Evolutionary conservation across 2,797 vertebrate genomes (phyloP), one percentile per base, ranked within the genome.

Genomic region (Glossophaga mutica): DNA sequence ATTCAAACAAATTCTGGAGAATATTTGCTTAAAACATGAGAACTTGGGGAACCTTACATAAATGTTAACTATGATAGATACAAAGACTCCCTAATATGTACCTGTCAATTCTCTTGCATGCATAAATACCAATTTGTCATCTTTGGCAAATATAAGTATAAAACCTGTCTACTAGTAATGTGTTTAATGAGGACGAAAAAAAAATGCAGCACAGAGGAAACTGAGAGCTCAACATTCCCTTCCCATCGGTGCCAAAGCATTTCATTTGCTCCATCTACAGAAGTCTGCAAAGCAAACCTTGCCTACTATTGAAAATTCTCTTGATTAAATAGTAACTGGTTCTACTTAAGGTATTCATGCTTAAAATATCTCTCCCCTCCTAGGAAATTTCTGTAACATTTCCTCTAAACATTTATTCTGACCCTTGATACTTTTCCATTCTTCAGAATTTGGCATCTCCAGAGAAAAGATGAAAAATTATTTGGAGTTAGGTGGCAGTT

Each of bases 181-280:
- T 87, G 9, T 74, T 82, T 85, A 96, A 85, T 59, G 50, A 96
- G 6, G 22, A 94, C 34, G 57, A 88, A 88, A 59, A 96, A 87
- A 79, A 34, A 86, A 62, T 50, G 65, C 22, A 94, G 46, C 15
- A 65, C 57, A 44, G 50, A 84, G 65, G 90, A 55, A 83, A 84
- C 0, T 59, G 52, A 96, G 5, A 90, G 3, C 9, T 44, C 46
- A 62, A 76, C 3, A 50, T 77, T 84, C 22, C 14, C 46, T 77
- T 81, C 15, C 14, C 46, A 50, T 77, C n/a, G 62, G 16, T 42
- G 39, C 82, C 32, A 86, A 94, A 91, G 46, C 19, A 93, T 76
- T 82, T 93, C 18, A 65, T 88, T 52, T 92, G 44, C 6, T 92
- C 14, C 24, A 48, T 55, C n/a, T 55, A 71, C 9, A 21, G 6